A percentile compares a stretch with the other conserved stretches of the same genome.
These are phyloP conservation scores for Eulacestoma nigropectus DNA, from an alignment of 2,113 vertebrate genomes.

Conservation along the genomic window DNA sequence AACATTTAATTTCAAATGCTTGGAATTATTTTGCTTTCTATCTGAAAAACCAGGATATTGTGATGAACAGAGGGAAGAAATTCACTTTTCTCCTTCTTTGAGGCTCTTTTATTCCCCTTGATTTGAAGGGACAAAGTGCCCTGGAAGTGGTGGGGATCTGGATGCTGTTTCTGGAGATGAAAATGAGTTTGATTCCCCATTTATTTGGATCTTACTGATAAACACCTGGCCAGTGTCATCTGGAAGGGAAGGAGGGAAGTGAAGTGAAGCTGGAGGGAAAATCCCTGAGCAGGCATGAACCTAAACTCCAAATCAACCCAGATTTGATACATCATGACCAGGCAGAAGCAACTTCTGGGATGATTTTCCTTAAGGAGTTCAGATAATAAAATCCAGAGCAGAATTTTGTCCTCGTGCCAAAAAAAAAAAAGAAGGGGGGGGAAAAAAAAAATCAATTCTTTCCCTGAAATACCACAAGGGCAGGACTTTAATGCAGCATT, in stretches of 20 bases:
- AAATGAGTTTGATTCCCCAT: background rate
- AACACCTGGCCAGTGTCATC: background rate
- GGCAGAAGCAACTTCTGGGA: background rate
- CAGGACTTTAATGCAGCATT: background rate
- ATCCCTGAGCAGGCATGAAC: background rate
- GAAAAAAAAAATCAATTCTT: background rate
- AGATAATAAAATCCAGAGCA: conserved; percentile 10
- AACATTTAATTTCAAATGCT: background rate
- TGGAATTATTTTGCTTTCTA: background rate
- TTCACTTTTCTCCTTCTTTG: background rate
- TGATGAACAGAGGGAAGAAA: background rate
- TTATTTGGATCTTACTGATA: background rate
- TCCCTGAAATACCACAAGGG: background rate
- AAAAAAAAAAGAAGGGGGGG: background rate
- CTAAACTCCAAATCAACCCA: background rate
- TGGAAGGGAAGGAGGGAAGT: background rate
- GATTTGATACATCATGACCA: background rate
- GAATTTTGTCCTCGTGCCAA: background rate
- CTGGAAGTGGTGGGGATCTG: no score
- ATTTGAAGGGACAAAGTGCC: background rate
- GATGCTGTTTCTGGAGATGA: background rate
- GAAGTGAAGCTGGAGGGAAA: background rate
- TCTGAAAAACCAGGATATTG: background rate
- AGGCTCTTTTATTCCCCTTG: background rate
- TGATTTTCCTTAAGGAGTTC: background rate